phyloP scores from a whole-genome alignment of 2,888 invertebrate genomes.

The Drosophila paracracens region DNA sequence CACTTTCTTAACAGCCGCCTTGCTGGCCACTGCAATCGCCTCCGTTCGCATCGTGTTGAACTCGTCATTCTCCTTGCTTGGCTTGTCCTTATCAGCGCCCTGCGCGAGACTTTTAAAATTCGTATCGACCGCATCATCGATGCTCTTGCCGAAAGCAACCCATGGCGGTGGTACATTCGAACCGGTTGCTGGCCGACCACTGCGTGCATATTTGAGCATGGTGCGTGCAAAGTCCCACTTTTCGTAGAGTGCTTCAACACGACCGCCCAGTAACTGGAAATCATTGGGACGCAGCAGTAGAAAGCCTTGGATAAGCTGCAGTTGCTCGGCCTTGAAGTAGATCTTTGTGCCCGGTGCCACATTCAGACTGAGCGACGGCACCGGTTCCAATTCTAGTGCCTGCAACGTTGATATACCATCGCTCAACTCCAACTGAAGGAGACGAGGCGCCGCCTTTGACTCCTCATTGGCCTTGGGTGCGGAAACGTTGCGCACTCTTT shows the following conservation, averaged over 20 bases:
- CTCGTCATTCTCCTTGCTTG: conserved; percentile 90
- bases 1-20: conserved; percentile 87
- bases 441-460: conserved; percentile 91
- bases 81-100: conserved; percentile 86
- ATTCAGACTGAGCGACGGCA: conserved; percentile 90
- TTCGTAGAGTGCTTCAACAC: conserved; percentile 92
- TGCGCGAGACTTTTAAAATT: conserved; percentile 90
- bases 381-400: conserved; percentile 91
- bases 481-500: conserved; percentile 94
- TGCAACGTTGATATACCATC: conserved; percentile 93
- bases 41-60: conserved; percentile 96
- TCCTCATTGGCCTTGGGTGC: conserved; percentile 96
- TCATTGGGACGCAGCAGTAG: conserved; percentile 89
- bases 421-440: conserved; percentile 93
- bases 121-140: conserved; percentile 87
- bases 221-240: conserved; percentile 93
- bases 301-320: conserved; percentile 90
- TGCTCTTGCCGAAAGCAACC: conserved; percentile 95
- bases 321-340: conserved; percentile 86
- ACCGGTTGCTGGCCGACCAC: conserved; percentile 83
- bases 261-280: conserved; percentile 92
- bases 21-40: conserved; percentile 94
- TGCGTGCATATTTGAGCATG: conserved; percentile 87
- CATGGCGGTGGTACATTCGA: conserved; percentile 95
- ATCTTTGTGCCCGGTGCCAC: conserved; percentile 97